A percentile compares a stretch with the other conserved stretches of the same genome.
Conservation (phyloP, 1,140 invertebrate genomes). For the Drosophila melanica region DNA sequence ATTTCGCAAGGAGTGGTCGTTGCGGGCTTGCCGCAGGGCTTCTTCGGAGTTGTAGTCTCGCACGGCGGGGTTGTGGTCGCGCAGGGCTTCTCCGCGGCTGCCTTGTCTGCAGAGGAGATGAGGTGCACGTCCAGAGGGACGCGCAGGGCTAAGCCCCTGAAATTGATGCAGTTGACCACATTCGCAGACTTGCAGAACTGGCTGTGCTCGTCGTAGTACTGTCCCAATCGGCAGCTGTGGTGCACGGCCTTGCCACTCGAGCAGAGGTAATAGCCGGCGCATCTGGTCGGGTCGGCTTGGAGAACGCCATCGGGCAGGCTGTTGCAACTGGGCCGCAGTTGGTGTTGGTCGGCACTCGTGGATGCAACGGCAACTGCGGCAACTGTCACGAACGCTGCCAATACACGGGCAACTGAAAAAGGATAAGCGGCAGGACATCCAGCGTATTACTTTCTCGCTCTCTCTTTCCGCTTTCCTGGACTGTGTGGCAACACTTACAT, state of each 20-base stretch:
- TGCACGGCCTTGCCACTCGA: conserved; percentile 13
- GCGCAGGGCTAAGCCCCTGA: conserved; percentile 25
- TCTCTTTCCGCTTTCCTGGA: not conserved
- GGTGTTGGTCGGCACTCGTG: conserved; percentile 14
- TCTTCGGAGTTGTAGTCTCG: not conserved
- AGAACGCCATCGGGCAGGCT: conserved; percentile 16
- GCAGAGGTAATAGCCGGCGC: conserved; percentile 37
- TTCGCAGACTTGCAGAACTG: conserved; percentile 17
- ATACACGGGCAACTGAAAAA: conserved; percentile 54
- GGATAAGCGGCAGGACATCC: not conserved
- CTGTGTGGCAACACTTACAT: conserved; percentile 51
- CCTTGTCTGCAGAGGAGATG: not conserved
- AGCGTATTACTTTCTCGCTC: not conserved
- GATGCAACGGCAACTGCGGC: conserved; percentile 23
- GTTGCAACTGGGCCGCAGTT: conserved; percentile 23
- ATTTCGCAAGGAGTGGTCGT: not conserved
- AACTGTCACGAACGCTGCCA: conserved; percentile 47
- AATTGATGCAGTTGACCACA: conserved; percentile 29
- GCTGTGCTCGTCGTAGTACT: conserved; percentile 22
- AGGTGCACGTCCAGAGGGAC: not conserved
- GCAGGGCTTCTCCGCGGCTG: conserved; percentile 21
- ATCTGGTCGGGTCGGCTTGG: conserved; percentile 24
- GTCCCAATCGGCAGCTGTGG: conserved; percentile 24
- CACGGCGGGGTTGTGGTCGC: conserved; percentile 15
- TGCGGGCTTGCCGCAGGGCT: not conserved